Base-by-base conservation (phyloP, 2,113 vertebrate species). In the Eptatretus burgeri region DNA sequence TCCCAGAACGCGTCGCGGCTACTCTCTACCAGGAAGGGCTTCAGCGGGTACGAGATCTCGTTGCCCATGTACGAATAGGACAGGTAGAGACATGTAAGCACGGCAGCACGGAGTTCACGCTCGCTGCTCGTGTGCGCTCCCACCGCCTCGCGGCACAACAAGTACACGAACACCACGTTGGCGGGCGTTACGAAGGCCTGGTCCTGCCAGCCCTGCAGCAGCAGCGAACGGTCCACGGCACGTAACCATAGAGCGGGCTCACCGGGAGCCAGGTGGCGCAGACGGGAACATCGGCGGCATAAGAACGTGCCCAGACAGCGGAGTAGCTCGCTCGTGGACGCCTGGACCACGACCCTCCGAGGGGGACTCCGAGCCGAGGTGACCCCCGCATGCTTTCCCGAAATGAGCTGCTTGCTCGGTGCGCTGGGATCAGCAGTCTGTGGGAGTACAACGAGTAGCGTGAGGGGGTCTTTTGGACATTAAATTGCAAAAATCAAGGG, bases 31-130 rank as follows among this genome's bases (percentile, higher is more conserved):
- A 82, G 71, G 67, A 82, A 82, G 64, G 80, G 80, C 71, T 82
- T 82, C 62, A 82, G 78, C 3, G 80, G 80, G 72, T 82, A 82
- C 1, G 80, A 82, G 73, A 82, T 82, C 71, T 82, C 80, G 56
- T 81, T 81, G 68, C 80, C 80, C 79, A 81, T 81, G 76, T 82
- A 82, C 64, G 80, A 79, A 73, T 82, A 82, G 68, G 79, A 79
- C 72, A 82, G 73, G 70, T 82, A 82, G 65, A 82, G 77, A 69
- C 80, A 82, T 67, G 80, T 81, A 64, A 82, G 75, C 51, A 82
- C 75, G 20, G 74, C 75, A 51, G 80, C 80, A 67, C 78, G 80
- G 51, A 82, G 72, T 70, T 81, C 77, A 11, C 76, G 78, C 68
- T 81, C 79, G 5, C 77, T 78, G 14, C 74, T 71, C 66, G 79